Base-by-base conservation (phyloP, 2,888 invertebrate genomes). In the Heliconius ismenius region DNA sequence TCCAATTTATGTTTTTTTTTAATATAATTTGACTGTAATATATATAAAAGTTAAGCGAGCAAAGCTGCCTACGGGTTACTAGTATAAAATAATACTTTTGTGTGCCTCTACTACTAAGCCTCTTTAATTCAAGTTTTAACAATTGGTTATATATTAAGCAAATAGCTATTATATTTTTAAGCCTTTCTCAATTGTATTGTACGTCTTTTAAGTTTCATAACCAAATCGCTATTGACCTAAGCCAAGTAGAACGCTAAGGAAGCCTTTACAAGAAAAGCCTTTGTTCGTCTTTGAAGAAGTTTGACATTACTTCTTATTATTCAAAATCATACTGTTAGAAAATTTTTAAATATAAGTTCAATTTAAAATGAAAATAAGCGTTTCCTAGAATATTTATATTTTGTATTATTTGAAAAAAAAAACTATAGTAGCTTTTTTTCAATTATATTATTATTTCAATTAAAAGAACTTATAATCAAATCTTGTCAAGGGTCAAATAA, bases 201-300 rank as follows among this genome's bases (percentile, higher is more conserved):
- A 58, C 58, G 67, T 75, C 67, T 73, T 73, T 73, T 68, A 68
- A 49, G 60, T 49, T 54, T 72, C 24, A 67, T 78, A 72, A 76
- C 67, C 73, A 79, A 79, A 68, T 74, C 75, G 76, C 75, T 65
- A 73, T 74, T 32, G 70, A 32, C 63, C 36, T 70, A 70, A 70
- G 67, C 18, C 39, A 73, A 68, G 60, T 76, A 54, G 39, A 24
- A 70, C 73, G 63, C 62, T 73, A 69, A 73, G 63, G 54, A 54
- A 70, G 54, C 32, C 54, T 62, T 73, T 60, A 54, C 54, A 72
- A 67, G 74, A 75, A 68, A 62, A 62, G 72, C 67, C 43, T 76
- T 79, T 79, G 76, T 79, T 72, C 70, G 60, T n/a, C 78, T 70
- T 70, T 76, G 70, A 78, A 49, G 54, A 54, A 65, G 74, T 73